phyloP scores from a whole-genome alignment of 2,888 invertebrate species.

The Volucella bombylans region DNA sequence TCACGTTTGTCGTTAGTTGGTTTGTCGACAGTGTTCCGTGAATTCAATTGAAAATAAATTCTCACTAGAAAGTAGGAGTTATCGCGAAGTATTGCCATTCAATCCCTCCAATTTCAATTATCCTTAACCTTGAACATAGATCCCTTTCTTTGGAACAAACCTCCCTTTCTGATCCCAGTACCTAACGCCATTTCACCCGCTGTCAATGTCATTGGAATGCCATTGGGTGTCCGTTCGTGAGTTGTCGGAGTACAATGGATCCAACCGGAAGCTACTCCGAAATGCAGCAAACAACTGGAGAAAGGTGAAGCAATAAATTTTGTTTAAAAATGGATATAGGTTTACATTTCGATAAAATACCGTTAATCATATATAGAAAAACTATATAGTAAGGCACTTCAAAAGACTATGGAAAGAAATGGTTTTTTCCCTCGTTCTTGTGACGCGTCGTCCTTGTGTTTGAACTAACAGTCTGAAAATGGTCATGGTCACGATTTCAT shows the following conservation, averaged over 20 bases:
- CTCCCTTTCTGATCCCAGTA: neutral
- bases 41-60: constrained; percentile 32
- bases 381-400: neutral
- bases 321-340: no score
- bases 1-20: neutral
- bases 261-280: constrained; percentile 47
- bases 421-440: constrained; percentile 1
- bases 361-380: neutral
- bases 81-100: constrained; percentile 23
- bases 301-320: constrained; percentile 55
- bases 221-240: constrained; percentile 22
- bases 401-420: constrained; percentile 10
- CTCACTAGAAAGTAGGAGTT: constrained; percentile 28
- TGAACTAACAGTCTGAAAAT: neutral
- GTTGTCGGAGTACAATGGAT: constrained; percentile 20
- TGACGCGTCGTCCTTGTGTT: neutral
- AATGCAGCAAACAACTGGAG: constrained; percentile 57
- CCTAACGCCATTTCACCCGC: neutral
- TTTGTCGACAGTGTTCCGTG: neutral
- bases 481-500: neutral
- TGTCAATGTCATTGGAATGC: constrained; percentile 29
- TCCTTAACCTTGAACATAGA: constrained; percentile 31
- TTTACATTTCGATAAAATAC: no score
- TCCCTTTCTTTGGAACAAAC: neutral
- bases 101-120: constrained; percentile 1